These are phyloP conservation scores for Hirudinaria manillensis DNA, from an alignment of 2,888 invertebrate species.

Conservation along the genomic window DNA sequence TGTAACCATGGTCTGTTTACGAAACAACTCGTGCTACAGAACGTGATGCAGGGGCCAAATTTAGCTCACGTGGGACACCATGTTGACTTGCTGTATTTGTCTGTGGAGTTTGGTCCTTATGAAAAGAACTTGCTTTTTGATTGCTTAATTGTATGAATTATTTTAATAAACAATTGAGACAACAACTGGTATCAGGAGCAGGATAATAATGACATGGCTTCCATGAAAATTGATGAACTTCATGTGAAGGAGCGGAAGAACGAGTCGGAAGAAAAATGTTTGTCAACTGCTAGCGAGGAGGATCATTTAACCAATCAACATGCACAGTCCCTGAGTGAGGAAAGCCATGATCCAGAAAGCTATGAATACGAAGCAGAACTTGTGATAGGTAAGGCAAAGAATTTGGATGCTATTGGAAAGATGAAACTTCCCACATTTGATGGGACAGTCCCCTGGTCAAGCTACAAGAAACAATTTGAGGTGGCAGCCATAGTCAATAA, in stretches of 20 bases:
- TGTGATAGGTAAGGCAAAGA: background rate
- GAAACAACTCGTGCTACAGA: no score
- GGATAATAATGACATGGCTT: background rate
- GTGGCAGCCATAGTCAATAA: background rate
- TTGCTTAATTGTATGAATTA: no score
- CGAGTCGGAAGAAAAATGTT: background rate
- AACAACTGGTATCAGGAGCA: background rate
- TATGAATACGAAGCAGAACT: background rate
- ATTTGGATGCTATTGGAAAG: background rate
- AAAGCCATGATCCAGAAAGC: background rate
- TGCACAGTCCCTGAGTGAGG: background rate
- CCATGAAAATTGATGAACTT: background rate
- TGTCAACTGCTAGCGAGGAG: background rate
- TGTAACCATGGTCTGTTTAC: no score
- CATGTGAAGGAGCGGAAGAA: background rate
- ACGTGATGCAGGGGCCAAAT: no score
- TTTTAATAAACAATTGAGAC: no score
- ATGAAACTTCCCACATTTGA: background rate
- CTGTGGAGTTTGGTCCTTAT: no score
- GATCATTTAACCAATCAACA: background rate
- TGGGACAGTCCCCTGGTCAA: background rate
- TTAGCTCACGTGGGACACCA: no score
- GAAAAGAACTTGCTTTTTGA: no score
- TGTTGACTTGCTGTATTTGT: no score
- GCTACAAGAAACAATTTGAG: background rate